Evolutionary conservation across 2,888 invertebrate genomes (phyloP).

Genomic region (Aethes cnicana): DNA sequence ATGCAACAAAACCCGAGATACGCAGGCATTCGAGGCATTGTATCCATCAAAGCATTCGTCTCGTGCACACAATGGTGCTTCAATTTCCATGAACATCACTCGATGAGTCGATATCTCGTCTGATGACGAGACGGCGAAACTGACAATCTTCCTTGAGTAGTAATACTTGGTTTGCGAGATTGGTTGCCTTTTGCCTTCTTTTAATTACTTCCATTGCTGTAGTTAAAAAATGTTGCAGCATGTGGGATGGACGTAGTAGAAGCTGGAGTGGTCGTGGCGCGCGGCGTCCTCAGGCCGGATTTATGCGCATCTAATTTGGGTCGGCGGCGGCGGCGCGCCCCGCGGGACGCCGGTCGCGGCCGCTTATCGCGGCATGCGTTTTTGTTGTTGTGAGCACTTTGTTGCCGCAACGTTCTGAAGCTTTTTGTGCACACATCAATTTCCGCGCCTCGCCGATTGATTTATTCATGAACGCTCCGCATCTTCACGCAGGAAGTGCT

Average conservation of each 20-base stretch:
- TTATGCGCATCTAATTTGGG: slow-evolving; percentile 80
- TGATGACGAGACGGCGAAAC: slow-evolving; percentile 33
- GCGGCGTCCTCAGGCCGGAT: slow-evolving; percentile 45
- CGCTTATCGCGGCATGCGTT: slow-evolving; percentile 65
- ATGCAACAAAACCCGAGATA: slow-evolving; percentile 25
- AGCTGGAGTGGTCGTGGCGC: slow-evolving; percentile 8
- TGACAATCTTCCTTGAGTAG: slow-evolving; percentile 25
- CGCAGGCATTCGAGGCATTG: slow-evolving; percentile 39
- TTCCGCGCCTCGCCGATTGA: slow-evolving; percentile 79
- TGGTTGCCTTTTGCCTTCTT: not conserved
- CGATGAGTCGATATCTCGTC: slow-evolving; percentile 37
- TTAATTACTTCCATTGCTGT: slow-evolving; percentile 9
- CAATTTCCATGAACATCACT: slow-evolving; percentile 57
- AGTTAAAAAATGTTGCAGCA: slow-evolving; percentile 2
- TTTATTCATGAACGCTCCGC: slow-evolving; percentile 78
- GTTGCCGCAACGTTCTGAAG: slow-evolving; percentile 70
- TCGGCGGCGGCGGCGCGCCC: slow-evolving; percentile 49
- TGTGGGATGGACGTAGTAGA: not conserved
- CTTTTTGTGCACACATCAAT: slow-evolving; percentile 79
- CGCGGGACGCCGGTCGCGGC: slow-evolving; percentile 55
- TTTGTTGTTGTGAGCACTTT: slow-evolving; percentile 77
- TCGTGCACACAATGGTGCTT: slow-evolving; percentile 50
- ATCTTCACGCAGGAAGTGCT: slow-evolving; percentile 77
- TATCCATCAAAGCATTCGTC: slow-evolving; percentile 44
- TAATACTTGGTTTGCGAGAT: slow-evolving; percentile 3